Evolutionary conservation across 2,888 invertebrate species (phyloP).

Genomic region (Mythimna pallens): DNA sequence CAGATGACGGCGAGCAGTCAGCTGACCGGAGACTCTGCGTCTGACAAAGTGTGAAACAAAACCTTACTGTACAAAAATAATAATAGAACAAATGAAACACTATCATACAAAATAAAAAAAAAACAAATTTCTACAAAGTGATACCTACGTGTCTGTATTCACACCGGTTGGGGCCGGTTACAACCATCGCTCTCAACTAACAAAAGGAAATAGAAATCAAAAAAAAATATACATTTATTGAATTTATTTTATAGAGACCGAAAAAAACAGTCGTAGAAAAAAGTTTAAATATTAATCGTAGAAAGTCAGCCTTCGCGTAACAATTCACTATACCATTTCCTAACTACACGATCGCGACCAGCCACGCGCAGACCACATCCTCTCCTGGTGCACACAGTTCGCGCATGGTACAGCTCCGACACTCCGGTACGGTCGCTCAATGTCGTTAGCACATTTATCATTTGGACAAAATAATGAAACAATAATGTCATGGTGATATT

Average conservation of each 20-base stretch:
- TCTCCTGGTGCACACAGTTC: constrained; percentile 13
- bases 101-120: constrained; percentile 83
- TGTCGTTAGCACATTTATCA: constrained; percentile 54
- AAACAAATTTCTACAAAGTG: constrained; percentile 78
- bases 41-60: constrained; percentile 81
- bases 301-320: constrained; percentile 86
- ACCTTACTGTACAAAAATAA: constrained; percentile 83
- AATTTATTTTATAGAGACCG: constrained; percentile 64
- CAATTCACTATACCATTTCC: constrained; percentile 77
- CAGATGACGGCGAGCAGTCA: constrained; percentile 50
- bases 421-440: constrained; percentile 48
- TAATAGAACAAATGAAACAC: constrained; percentile 78
- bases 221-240: constrained; percentile 57
- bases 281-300: constrained; percentile 76
- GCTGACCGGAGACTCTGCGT: constrained; percentile 50
- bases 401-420: constrained; percentile 23
- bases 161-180: constrained; percentile 66
- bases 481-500: constrained; percentile 67
- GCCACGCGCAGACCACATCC: constrained; percentile 64
- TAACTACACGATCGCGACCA: constrained; percentile 70
- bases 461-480: constrained; percentile 56
- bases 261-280: constrained; percentile 68
- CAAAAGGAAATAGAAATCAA: constrained; percentile 49
- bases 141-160: constrained; percentile 66
- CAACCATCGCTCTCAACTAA: constrained; percentile 55